Conservation (phyloP, 92 coral and sea anemone genomes). For the Diadumene lineata region DNA sequence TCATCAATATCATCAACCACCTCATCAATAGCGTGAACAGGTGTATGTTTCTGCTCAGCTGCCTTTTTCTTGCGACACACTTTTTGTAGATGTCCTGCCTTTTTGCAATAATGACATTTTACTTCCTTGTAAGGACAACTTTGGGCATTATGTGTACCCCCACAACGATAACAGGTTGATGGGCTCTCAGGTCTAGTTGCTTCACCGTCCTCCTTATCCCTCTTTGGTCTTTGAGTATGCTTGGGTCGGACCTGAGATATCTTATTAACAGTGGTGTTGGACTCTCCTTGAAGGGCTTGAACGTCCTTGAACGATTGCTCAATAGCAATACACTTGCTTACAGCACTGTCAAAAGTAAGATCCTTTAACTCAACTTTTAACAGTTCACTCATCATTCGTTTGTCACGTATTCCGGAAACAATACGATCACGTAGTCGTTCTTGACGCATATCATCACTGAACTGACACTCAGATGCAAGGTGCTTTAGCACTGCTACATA, state of each 20-base stretch:
- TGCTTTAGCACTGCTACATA: constrained; percentile 56
- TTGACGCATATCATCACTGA: no score
- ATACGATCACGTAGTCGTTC: no score
- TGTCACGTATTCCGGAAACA: no score
- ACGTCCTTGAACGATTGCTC: constrained; percentile 50
- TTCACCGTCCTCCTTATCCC: constrained; percentile 2
- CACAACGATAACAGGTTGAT: constrained; percentile 7
- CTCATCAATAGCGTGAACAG: constrained; percentile 10
- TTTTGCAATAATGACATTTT: constrained; percentile 29
- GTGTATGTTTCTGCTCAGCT: not conserved
- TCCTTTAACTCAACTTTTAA: constrained; percentile 52
- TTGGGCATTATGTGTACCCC: not conserved
- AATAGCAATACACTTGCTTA: constrained; percentile 43
- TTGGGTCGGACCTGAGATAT: constrained; percentile 28
- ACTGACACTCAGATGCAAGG: constrained; percentile 51
- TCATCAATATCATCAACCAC: not conserved
- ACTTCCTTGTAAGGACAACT: constrained; percentile 12
- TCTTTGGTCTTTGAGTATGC: constrained; percentile 14
- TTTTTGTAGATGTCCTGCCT: constrained; percentile 34
- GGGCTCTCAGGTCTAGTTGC: not conserved
- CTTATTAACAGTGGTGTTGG: constrained; percentile 4
- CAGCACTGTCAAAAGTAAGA: constrained; percentile 53
- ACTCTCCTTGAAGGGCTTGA: constrained; percentile 38
- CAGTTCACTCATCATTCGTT: no score
- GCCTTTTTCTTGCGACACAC: constrained; percentile 5